A percentile compares a stretch with the other conserved stretches of the same genome.
phyloP scores from a whole-genome alignment of 2,888 invertebrate species.

The Timema cristinae region DNA sequence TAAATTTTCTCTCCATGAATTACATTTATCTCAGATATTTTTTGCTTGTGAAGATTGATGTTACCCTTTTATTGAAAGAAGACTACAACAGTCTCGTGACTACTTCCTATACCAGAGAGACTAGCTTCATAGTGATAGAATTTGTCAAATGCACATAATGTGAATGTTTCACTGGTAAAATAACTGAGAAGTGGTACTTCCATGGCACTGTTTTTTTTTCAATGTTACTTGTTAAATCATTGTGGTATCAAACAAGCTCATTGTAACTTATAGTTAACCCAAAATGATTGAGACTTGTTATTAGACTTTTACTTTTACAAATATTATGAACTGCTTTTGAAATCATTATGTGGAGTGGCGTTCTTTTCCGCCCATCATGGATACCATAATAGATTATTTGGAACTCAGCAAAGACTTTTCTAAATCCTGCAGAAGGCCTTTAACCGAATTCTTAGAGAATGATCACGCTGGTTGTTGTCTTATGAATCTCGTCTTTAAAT shows the following conservation, averaged over 20 bases:
- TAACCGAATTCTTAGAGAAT: neutral
- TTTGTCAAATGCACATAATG: neutral
- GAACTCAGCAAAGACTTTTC: neutral
- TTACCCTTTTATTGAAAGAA: neutral
- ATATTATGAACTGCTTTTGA: neutral
- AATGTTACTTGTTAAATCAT: neutral
- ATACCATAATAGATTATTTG: slow-evolving; percentile 5
- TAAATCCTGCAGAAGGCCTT: neutral
- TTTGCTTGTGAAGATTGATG: neutral
- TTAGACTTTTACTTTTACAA: neutral
- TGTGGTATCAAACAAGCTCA: neutral
- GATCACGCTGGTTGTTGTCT: neutral
- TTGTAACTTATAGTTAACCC: neutral
- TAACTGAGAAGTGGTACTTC: neutral
- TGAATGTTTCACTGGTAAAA: neutral
- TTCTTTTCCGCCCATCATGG: slow-evolving; percentile 6
- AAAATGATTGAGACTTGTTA: neutral
- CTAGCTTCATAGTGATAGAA: neutral
- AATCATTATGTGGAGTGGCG: neutral
- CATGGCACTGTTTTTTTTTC: neutral
- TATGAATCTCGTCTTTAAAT: neutral
- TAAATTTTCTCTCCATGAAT: neutral
- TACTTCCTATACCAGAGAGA: slow-evolving; percentile 1
- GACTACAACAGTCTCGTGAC: slow-evolving; percentile 1
- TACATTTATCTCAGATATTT: neutral